Percentiles rank a stretch among this genome's conserved stretches.
These are phyloP conservation scores for Steinernema hermaphroditum DNA, from an alignment of 2,888 invertebrate species.

Conservation along the genomic window DNA sequence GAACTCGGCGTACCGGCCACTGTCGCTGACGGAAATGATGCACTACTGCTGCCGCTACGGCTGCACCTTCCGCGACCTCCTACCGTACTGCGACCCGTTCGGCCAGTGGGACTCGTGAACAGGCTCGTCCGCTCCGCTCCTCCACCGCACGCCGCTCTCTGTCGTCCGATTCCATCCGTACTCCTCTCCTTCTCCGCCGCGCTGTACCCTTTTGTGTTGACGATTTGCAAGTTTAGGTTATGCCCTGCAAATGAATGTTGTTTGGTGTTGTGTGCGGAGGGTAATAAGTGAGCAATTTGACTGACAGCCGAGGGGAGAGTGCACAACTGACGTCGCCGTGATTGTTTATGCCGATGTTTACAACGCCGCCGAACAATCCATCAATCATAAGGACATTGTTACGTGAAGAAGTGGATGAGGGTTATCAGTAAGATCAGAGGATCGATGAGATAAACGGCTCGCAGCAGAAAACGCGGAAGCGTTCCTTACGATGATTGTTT, in stretches of 20 bases:
- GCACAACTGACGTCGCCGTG: not conserved
- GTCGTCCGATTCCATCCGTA: not conserved
- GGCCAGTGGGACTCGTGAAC: conserved; percentile 43
- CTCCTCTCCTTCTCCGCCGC: not conserved
- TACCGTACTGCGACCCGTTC: conserved; percentile 47
- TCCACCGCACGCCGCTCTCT: not conserved
- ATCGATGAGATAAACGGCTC: too few species aligned
- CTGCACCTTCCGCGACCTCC: conserved; percentile 42
- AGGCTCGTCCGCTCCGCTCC: not conserved
- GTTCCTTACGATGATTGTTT: too few species aligned
- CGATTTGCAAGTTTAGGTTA: conserved; percentile 13
- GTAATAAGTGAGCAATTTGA: not conserved
- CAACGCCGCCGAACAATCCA: not conserved
- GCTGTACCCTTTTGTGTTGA: not conserved
- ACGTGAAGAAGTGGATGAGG: too few species aligned
- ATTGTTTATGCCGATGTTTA: conserved; percentile 17
- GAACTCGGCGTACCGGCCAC: conserved; percentile 37
- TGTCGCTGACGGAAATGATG: conserved; percentile 49
- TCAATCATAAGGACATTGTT: not conserved
- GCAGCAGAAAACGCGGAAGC: too few species aligned
- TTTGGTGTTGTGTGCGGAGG: conserved; percentile 19
- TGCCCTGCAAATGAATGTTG: conserved; percentile 21
- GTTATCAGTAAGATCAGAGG: too few species aligned
- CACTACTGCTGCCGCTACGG: conserved; percentile 46
- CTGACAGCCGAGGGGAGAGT: too few species aligned